Base-by-base conservation (phyloP, 2,888 invertebrate species). In the Watsonalla binaria region DNA sequence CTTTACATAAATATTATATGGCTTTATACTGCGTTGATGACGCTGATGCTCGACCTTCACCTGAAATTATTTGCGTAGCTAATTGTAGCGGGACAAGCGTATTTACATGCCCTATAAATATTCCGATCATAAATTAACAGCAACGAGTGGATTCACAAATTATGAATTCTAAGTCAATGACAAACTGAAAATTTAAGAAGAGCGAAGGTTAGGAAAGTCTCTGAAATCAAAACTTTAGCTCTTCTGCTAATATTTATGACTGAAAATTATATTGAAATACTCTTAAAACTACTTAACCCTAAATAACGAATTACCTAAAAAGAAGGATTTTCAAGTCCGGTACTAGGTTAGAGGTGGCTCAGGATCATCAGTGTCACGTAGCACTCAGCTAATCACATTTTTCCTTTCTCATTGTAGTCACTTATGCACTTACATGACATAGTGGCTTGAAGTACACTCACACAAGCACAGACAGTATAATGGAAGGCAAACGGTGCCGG, bases 401-500 rank as follows among this genome's bases (percentile, higher is more conserved):
- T 37, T 37, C 5, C 5, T 42, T 42, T 42, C 42, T 2, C 11
- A 5, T 2, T 11, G 42, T 11, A 42, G 42, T 42, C 8, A 42
- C 6, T 11, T 11, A 11, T 11, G 42, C 42, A 42, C 42, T 42
- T 42, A 42, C 42, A 9, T 42, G 42, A 42, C 42, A 42, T 42
- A 42, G 42, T 42, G 42, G 42, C 42, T 42, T 42, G 42, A 42
- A 42, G 42, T 42, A 42, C 42, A 42, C 42, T 42, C 42, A 42
- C 11, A 49, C 49, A 15, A 57, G 63, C 61, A 63, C 34, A 52
- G 49, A 57, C 62, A 72, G 72, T 72, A 76, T 74, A 74, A 74
- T 76, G 76, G 74, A 74, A 74, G 69, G 66, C 70, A 69, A 65
- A 62, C 68, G 70, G 66, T 60, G 66, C 80, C 83, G 86, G 86